Evolutionary conservation across 2,888 invertebrate genomes (phyloP).

Genomic region (Catocala nupta): DNA sequence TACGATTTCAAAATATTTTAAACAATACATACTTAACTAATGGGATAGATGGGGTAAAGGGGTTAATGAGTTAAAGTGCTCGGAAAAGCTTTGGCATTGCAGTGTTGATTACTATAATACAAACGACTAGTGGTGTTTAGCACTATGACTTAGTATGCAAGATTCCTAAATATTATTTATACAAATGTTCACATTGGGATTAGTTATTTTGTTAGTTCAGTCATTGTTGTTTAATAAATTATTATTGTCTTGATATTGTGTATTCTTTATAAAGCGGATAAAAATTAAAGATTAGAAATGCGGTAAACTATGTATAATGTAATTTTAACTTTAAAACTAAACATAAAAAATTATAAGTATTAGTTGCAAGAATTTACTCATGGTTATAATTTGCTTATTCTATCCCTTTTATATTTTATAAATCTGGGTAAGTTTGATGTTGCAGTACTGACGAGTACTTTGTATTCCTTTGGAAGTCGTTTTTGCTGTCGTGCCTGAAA

Average conservation of each 20-base stretch:
- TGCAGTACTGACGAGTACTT: constrained; percentile 90
- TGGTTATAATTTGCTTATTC: constrained; percentile 69
- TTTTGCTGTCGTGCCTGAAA: constrained; percentile 89
- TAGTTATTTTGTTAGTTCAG: constrained; percentile 57
- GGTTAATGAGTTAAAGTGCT: constrained; percentile 10
- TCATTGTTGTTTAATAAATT: constrained; percentile 70
- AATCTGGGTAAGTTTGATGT: constrained; percentile 90
- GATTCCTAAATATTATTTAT: constrained; percentile 64
- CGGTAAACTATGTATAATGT: constrained; percentile 13
- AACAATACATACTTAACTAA: constrained; percentile 6
- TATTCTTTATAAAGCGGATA: constrained; percentile 5
- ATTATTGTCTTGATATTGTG: constrained; percentile 55
- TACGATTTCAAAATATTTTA: constrained; percentile 1
- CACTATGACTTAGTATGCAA: constrained; percentile 50
- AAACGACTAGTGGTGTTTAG: constrained; percentile 11
- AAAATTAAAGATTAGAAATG: not conserved
- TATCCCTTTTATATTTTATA: constrained; percentile 89
- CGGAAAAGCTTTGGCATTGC: constrained; percentile 4
- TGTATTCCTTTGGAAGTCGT: constrained; percentile 89
- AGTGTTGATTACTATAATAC: constrained; percentile 7
- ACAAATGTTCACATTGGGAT: constrained; percentile 54
- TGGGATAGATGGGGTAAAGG: not conserved
- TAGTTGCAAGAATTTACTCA: constrained; percentile 27
- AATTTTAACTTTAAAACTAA: constrained; percentile 26
- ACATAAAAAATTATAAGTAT: constrained; percentile 31